A percentile compares a stretch with the other conserved stretches of the same genome.
These are phyloP conservation scores for Synchiropus splendidus DNA, from an alignment of 2,113 vertebrate species.

Conservation along the genomic window DNA sequence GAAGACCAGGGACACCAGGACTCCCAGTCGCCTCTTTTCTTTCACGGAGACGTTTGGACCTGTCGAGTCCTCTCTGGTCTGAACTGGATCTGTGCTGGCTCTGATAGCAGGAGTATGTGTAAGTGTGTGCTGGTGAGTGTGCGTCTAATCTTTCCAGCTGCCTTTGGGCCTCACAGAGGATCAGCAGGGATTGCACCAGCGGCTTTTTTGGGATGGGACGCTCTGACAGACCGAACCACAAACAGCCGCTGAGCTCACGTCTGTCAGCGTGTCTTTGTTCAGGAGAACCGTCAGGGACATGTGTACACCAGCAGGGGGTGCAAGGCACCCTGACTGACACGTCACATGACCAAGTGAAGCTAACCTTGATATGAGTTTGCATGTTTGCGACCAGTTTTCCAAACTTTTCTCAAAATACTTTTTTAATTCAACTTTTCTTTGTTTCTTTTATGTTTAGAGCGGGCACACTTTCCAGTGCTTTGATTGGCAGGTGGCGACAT, in stretches of 20 bases:
- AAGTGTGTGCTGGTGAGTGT: slow-evolving; percentile 23
- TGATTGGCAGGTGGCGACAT: too few species aligned
- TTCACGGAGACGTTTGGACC: too few species aligned
- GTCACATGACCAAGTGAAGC: too few species aligned
- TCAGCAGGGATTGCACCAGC: slow-evolving; percentile 61
- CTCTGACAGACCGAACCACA: slow-evolving; percentile 80
- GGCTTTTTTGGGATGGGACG: slow-evolving; percentile 85
- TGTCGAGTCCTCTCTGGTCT: slow-evolving; percentile 13
- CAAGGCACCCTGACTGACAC: too few species aligned
- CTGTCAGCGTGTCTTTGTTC: slow-evolving; percentile 47
- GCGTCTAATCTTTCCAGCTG: slow-evolving; percentile 70
- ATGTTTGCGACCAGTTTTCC: too few species aligned
- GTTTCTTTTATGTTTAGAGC: too few species aligned
- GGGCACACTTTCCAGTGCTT: too few species aligned
- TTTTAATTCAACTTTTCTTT: too few species aligned
- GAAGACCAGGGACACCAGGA: too few species aligned
- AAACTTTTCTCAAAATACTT: too few species aligned
- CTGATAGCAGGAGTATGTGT: background rate
- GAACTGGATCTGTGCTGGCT: slow-evolving; percentile 15
- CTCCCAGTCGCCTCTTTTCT: too few species aligned
- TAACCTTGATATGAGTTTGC: too few species aligned
- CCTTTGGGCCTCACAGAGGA: slow-evolving; percentile 73
- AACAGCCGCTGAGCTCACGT: slow-evolving; percentile 84
- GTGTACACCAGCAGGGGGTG: slow-evolving; percentile 1
- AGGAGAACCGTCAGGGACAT: slow-evolving; percentile 62